phyloP scores from a whole-genome alignment of 2,797 vertebrate species.

The Cottoperca gobio region DNA sequence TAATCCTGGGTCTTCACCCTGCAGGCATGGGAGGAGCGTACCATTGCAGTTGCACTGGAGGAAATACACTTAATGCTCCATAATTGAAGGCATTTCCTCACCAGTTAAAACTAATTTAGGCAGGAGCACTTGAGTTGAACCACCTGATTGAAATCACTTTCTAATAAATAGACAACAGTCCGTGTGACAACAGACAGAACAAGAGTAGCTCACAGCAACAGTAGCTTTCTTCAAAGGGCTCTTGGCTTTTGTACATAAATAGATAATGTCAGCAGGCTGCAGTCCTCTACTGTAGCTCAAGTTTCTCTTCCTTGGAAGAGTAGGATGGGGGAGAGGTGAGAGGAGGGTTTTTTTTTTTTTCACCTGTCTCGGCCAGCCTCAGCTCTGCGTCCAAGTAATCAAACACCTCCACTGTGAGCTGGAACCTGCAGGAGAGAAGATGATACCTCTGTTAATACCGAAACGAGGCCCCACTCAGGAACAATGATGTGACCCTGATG shows the following conservation, averaged over 20 bases:
- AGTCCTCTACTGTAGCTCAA: constrained; percentile 49
- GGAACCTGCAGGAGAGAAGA: constrained; percentile 89
- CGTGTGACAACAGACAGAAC: constrained; percentile 14
- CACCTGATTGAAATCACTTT: background rate
- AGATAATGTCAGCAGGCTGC: constrained; percentile 60
- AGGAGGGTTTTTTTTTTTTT: constrained; percentile 53
- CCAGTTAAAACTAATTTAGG: constrained; percentile 34
- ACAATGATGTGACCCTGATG: constrained; percentile 22
- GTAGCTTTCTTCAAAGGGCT: constrained; percentile 25
- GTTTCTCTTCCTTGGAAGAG: constrained; percentile 64
- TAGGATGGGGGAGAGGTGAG: constrained; percentile 26
- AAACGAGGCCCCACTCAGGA: constrained; percentile 24
- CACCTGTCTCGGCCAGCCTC: constrained; percentile 94
- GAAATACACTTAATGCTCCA: constrained; percentile 65
- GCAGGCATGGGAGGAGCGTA: constrained; percentile 37
- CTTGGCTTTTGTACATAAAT: constrained; percentile 53
- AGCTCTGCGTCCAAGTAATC: constrained; percentile 97
- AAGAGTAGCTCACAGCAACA: constrained; percentile 28
- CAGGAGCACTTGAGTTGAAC: constrained; percentile 4
- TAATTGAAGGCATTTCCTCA: constrained; percentile 74
- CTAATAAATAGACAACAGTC: background rate
- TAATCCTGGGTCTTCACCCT: constrained; percentile 47
- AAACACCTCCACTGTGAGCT: constrained; percentile 97
- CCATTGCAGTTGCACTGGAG: constrained; percentile 40
- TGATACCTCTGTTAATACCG: constrained; percentile 63